Evolutionary conservation across 2,797 vertebrate genomes (phyloP).

Genomic region (Muraenolepis orangiensis): DNA sequence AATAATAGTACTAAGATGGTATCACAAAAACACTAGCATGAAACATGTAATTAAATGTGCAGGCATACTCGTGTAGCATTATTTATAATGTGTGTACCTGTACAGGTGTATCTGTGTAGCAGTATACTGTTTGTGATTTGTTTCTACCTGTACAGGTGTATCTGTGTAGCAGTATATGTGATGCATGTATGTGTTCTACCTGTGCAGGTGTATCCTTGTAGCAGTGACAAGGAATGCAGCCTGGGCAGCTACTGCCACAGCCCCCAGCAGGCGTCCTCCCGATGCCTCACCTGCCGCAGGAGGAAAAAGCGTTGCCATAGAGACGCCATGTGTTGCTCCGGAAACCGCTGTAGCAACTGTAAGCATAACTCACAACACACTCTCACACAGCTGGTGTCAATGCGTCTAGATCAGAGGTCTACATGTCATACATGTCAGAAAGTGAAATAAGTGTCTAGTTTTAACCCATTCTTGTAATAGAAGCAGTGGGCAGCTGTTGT

Average conservation of each 20-base stretch:
- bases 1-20: neutral
- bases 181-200: neutral
- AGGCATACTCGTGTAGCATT: conserved; percentile 70
- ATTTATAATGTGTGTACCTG: neutral
- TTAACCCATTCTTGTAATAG: too few species aligned
- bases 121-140: conserved; percentile 47
- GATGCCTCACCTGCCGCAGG: conserved; percentile 86
- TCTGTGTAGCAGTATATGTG: too few species aligned
- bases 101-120: conserved; percentile 87
- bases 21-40: neutral
- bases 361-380: conserved; percentile 31
- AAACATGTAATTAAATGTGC: conserved; percentile 1
- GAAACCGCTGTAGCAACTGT: conserved; percentile 94
- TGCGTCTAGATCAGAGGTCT: too few species aligned
- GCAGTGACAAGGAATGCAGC: conserved; percentile 90
- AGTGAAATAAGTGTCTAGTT: too few species aligned
- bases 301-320: conserved; percentile 95
- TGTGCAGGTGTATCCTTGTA: conserved; percentile 86
- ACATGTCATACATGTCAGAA: too few species aligned
- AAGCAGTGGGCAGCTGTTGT: too few species aligned
- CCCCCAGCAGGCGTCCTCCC: conserved; percentile 86
- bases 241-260: conserved; percentile 91
- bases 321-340: conserved; percentile 94
- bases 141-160: conserved; percentile 8
- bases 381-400: neutral